Base-by-base conservation (phyloP, 2,797 vertebrate genomes). In the Chaunax sp. region DNA sequence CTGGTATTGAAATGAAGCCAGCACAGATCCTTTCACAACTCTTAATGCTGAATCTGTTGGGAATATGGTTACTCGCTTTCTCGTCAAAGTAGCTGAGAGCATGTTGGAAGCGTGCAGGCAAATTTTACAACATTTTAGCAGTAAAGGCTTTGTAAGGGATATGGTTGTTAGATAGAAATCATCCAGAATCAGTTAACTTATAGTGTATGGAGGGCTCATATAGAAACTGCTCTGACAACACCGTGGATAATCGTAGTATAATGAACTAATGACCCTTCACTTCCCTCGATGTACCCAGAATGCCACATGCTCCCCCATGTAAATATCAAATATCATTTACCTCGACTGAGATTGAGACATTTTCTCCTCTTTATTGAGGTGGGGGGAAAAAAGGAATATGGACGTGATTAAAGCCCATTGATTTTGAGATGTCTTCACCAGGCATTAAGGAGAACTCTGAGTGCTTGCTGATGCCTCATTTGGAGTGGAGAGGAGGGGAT, bases 321-420 rank as follows among this genome's bases (percentile, higher is more conserved):
- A 52, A 69, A 68, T 40, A 43, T 19, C 63, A 22, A 47, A 1
- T 18, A 33, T 69, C 68, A 86, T 81, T 71, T 79, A 50, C 22
- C 14, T 44, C 51, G 22, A 85, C 70, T 66, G 82, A 83, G 72
- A 69, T 58, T n/a, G 46, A 61, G 79, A 76, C 72, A 69, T 79
- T 84, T 76, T 69, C 64, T 71, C 49, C 64, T 70, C 57, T 85
- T 87, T 59, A 80, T 69, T 49, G 69, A 53, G 45, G 59, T n/a
- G n/a, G 41, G 60, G 0, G 13, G 13, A 68, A 73, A 67, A 25
- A 43, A 63, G 58, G 64, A 60, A 83, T 89, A 83, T 81, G 75
- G 80, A 75, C 55, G 65, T 77, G 80, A 88, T 89, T 85, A 88
- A 84, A 79, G 72, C 63, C 71, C 80, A 87, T 88, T 87, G 86